A percentile compares a stretch with the other conserved stretches of the same genome.
phyloP scores from a whole-genome alignment of 2,888 invertebrate genomes.

The Xylota sylvarum region DNA sequence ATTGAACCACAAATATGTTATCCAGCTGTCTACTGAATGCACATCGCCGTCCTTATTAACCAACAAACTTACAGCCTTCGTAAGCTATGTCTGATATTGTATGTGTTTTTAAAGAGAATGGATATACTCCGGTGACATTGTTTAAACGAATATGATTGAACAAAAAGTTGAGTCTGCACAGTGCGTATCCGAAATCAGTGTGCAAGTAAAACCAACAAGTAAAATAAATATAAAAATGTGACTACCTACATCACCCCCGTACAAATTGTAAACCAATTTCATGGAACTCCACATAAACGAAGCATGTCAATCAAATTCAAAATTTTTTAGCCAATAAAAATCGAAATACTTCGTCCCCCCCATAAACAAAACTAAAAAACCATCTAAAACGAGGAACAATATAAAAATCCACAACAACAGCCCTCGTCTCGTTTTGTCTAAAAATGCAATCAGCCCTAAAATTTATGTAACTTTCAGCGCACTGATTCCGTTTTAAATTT shows the following conservation, averaged over 20 bases:
- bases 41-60: too few relatives aligned
- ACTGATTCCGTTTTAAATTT: slow-evolving; percentile 75
- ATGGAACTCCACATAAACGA: slow-evolving; percentile 16
- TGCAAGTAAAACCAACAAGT: too few relatives aligned
- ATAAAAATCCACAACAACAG: background rate
- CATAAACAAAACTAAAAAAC: background rate
- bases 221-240: too few relatives aligned
- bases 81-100: too few relatives aligned
- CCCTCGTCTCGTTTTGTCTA: background rate
- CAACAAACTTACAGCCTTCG: too few relatives aligned
- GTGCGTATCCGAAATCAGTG: too few relatives aligned
- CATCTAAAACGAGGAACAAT: slow-evolving; percentile 23
- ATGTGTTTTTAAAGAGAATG: too few relatives aligned
- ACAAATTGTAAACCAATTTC: slow-evolving; percentile 36
- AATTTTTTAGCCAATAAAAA: slow-evolving; percentile 63
- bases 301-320: slow-evolving; percentile 58
- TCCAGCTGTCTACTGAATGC: too few relatives aligned
- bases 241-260: background rate
- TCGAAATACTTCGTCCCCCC: slow-evolving; percentile 47
- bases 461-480: slow-evolving; percentile 75
- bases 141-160: too few relatives aligned
- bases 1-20: too few relatives aligned
- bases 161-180: too few relatives aligned
- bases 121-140: too few relatives aligned
- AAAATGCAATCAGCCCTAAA: slow-evolving; percentile 73